Conservation (phyloP, 1,140 invertebrate species). For the Nasonia giraulti region DNA sequence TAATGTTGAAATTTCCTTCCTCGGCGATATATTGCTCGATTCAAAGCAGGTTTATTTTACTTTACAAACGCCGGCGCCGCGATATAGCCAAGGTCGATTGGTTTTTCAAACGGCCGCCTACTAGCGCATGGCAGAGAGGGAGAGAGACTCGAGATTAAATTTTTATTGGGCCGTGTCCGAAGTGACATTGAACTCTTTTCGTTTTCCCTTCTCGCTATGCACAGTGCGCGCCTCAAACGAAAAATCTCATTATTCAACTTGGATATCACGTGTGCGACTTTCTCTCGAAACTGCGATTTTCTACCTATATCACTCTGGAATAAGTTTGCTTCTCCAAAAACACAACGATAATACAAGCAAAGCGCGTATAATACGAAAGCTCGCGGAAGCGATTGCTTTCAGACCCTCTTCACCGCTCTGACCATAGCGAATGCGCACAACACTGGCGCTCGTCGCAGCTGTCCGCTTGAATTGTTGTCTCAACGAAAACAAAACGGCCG, state of each 20-base stretch:
- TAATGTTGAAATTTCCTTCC: not conserved
- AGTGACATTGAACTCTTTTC: conserved; percentile 24
- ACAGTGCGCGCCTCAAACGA: not conserved
- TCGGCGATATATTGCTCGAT: conserved; percentile 14
- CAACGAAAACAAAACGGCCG: too few relatives aligned
- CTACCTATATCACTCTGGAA: too few relatives aligned
- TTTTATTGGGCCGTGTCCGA: conserved; percentile 37
- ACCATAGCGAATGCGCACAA: too few relatives aligned
- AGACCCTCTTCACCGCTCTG: too few relatives aligned
- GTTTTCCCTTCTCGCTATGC: not conserved
- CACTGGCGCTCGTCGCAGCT: too few relatives aligned
- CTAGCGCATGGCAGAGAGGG: too few relatives aligned
- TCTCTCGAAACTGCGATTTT: too few relatives aligned
- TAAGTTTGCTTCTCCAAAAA: too few relatives aligned
- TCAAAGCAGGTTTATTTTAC: conserved; percentile 34
- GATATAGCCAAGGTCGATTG: conserved; percentile 14
- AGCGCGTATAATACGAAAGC: too few relatives aligned
- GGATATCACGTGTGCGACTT: not conserved
- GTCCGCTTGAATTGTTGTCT: too few relatives aligned
- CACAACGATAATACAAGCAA: too few relatives aligned
- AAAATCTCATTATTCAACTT: conserved; percentile 44
- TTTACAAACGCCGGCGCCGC: conserved; percentile 11
- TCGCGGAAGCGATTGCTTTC: too few relatives aligned
- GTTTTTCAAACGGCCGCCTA: conserved; percentile 4
- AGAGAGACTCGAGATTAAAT: conserved; percentile 30